Evolutionary conservation across 2,888 invertebrate genomes (phyloP).

Genomic region (Metellina segmentata): DNA sequence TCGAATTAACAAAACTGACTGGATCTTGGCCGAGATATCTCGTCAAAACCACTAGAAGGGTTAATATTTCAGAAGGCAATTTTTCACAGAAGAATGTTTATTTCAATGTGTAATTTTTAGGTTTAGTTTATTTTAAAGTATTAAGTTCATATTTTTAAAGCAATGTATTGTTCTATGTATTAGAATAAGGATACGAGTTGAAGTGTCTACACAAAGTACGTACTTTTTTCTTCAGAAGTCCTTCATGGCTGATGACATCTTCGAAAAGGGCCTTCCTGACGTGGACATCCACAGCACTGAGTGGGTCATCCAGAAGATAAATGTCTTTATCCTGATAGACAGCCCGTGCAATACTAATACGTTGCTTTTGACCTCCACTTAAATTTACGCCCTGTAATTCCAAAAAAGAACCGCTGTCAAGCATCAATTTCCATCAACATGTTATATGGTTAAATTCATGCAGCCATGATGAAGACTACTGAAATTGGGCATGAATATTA

Average conservation of each 20-base stretch:
- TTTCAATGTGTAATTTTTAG: too few relatives aligned
- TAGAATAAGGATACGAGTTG: too few relatives aligned
- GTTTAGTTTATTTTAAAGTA: too few relatives aligned
- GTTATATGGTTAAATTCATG: neutral
- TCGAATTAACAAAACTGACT: too few relatives aligned
- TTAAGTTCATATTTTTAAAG: too few relatives aligned
- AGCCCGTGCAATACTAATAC: constrained; percentile 94
- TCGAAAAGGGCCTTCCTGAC: constrained; percentile 99
- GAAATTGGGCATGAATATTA: too few relatives aligned
- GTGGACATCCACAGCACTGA: constrained; percentile 97
- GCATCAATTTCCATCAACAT: neutral
- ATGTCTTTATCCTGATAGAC: constrained; percentile 93
- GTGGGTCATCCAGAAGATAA: constrained; percentile 96
- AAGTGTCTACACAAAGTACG: neutral
- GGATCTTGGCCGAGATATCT: too few relatives aligned
- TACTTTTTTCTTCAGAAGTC: constrained; percentile 82
- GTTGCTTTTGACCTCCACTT: constrained; percentile 96
- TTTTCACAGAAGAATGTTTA: too few relatives aligned
- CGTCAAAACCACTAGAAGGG: too few relatives aligned
- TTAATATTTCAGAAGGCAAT: too few relatives aligned
- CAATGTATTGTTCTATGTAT: too few relatives aligned
- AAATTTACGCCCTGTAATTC: constrained; percentile 88
- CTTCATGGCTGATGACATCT: constrained; percentile 91
- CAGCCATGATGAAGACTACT: too few relatives aligned
- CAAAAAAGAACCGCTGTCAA: neutral